Evolutionary conservation across 2,797 vertebrate genomes (phyloP).

Genomic region (Atherinosoma microstoma): DNA sequence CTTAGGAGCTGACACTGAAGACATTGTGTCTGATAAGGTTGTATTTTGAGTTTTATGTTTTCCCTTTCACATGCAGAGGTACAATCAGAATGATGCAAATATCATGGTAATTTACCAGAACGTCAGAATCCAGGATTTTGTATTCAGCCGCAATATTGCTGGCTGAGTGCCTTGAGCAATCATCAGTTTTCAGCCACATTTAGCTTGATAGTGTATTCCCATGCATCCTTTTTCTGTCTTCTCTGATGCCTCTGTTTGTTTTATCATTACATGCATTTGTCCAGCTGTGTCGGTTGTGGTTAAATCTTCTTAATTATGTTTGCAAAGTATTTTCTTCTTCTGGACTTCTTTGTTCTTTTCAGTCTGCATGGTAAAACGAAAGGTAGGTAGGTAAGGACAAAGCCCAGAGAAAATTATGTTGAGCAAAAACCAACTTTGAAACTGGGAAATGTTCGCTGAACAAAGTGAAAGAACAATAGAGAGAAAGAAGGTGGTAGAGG

Average conservation of each 20-base stretch:
- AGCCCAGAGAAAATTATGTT: background rate
- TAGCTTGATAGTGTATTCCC: slow-evolving; percentile 19
- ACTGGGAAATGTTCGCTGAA: background rate
- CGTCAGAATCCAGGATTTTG: slow-evolving; percentile 34
- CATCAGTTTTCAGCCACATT: slow-evolving; percentile 19
- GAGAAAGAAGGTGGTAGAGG: slow-evolving; percentile 31
- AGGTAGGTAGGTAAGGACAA: background rate
- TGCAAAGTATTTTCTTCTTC: background rate
- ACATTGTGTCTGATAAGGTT: slow-evolving; percentile 36
- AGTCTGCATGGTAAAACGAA: background rate
- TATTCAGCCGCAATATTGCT: slow-evolving; percentile 50
- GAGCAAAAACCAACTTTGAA: slow-evolving; percentile 14
- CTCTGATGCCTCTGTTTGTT: background rate
- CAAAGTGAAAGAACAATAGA: slow-evolving; percentile 26
- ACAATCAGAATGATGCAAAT: slow-evolving; percentile 57
- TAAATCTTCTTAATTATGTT: slow-evolving; percentile 6
- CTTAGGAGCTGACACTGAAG: slow-evolving; percentile 33
- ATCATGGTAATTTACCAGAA: slow-evolving; percentile 58
- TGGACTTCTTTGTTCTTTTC: slow-evolving; percentile 1
- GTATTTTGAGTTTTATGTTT: slow-evolving; percentile 43
- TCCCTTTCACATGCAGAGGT: slow-evolving; percentile 27
- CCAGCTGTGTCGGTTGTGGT: slow-evolving; percentile 4
- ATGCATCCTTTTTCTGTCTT: slow-evolving; percentile 2
- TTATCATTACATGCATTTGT: slow-evolving; percentile 20
- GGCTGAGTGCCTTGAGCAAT: slow-evolving; percentile 38